These are phyloP conservation scores for Barbus barbus DNA, from an alignment of 2,113 vertebrate genomes.

Conservation along the genomic window DNA sequence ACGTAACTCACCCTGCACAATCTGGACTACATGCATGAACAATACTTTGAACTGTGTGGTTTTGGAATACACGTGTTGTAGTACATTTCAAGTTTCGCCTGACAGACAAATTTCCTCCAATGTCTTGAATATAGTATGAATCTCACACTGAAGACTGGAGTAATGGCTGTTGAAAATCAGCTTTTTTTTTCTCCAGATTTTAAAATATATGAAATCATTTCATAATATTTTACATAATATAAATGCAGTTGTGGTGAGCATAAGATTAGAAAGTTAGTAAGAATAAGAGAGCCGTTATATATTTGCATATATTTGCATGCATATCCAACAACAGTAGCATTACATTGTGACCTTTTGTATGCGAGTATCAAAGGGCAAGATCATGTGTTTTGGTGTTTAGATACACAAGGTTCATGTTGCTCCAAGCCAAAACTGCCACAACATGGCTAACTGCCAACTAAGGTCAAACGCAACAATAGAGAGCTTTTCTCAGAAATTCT, in stretches of 20 bases:
- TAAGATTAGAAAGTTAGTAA: not conserved
- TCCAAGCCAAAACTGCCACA: slow-evolving; percentile 16
- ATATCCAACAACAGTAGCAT: not conserved
- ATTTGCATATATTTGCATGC: slow-evolving; percentile 29
- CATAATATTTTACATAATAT: not conserved
- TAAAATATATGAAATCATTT: not conserved
- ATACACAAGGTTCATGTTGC: not conserved
- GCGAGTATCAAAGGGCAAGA: not conserved
- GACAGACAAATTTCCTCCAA: not conserved
- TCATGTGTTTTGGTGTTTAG: slow-evolving; percentile 29
- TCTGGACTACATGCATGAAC: not conserved
- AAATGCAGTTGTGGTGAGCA: not conserved
- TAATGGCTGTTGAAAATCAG: not conserved
- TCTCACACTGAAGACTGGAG: not conserved
- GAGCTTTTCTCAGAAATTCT: not conserved
- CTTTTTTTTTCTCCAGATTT: too few relatives aligned
- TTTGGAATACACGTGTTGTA: too few relatives aligned
- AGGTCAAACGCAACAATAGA: slow-evolving; percentile 36
- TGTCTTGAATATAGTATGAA: not conserved
- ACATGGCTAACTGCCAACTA: slow-evolving; percentile 18
- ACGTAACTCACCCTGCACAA: not conserved
- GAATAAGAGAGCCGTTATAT: not conserved
- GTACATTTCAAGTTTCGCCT: not conserved
- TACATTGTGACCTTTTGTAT: slow-evolving; percentile 17
- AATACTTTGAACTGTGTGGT: not conserved